Evolutionary conservation across 2,113 vertebrate genomes (phyloP).

Genomic region (Neoarius graeffei): DNA sequence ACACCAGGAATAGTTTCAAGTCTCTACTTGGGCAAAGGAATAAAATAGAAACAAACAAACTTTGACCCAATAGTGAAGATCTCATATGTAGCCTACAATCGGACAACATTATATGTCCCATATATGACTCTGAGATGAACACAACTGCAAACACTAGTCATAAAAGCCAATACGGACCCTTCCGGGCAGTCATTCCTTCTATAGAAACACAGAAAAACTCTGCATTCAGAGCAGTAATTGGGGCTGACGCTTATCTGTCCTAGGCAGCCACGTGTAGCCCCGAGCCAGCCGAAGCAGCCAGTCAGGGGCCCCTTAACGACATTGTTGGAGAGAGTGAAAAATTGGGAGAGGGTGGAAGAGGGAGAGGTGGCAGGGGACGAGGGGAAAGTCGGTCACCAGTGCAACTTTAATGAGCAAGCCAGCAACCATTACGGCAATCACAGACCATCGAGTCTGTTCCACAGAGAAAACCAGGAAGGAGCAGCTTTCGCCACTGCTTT

Average conservation of each 20-base stretch:
- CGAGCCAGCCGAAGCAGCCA: constrained; percentile 58
- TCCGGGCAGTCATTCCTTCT: constrained; percentile 38
- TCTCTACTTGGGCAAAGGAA: not conserved
- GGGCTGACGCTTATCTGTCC: constrained; percentile 72
- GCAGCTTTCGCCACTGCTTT: constrained; percentile 8
- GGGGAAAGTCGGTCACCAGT: constrained; percentile 62
- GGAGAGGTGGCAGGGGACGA: constrained; percentile 62
- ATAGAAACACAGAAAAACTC: constrained; percentile 53
- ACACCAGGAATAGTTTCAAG: not conserved
- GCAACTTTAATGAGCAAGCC: constrained; percentile 73
- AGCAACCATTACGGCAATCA: constrained; percentile 53
- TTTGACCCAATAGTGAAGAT: not conserved
- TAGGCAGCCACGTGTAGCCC: constrained; percentile 64
- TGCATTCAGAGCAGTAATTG: constrained; percentile 75
- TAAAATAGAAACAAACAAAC: not conserved
- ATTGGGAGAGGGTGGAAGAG: constrained; percentile 47
- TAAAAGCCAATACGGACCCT: constrained; percentile 51
- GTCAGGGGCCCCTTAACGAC: constrained; percentile 63
- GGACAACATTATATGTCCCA: not conserved
- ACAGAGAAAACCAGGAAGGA: constrained; percentile 52
- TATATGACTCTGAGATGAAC: constrained; percentile 18
- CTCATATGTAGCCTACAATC: not conserved
- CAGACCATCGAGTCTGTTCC: constrained; percentile 47
- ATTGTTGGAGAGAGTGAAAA: constrained; percentile 66
- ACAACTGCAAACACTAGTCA: constrained; percentile 49